Percentiles rank a stretch among this genome's conserved stretches.
phyloP scores from a whole-genome alignment of 1,140 invertebrate species.

The Listronotus bonariensis region DNA sequence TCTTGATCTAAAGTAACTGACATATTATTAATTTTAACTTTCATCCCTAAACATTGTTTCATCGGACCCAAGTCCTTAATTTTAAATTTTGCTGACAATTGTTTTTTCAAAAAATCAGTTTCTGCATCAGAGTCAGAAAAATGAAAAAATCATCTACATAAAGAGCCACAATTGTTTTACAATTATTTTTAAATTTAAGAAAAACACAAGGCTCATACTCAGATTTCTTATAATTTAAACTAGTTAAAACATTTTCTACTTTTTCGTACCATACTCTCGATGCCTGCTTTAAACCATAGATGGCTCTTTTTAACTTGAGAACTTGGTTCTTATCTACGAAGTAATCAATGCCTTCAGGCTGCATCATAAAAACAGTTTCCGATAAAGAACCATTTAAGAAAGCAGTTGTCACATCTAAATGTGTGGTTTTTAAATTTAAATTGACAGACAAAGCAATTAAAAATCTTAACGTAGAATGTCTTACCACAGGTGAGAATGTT shows the following conservation, averaged over 20 bases:
- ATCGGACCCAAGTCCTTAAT: constrained; percentile 44
- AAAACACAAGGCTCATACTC: constrained; percentile 51
- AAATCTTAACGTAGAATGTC: constrained; percentile 39
- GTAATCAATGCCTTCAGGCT: constrained; percentile 38
- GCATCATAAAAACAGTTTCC: constrained; percentile 52
- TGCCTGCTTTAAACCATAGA: constrained; percentile 53
- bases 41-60: constrained; percentile 46
- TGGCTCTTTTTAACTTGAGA: constrained; percentile 46
- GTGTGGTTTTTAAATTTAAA: constrained; percentile 40
- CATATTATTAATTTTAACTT: constrained; percentile 31
- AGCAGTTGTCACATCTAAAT: constrained; percentile 54
- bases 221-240: constrained; percentile 45
- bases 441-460: constrained; percentile 44
- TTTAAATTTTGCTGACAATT: constrained; percentile 38
- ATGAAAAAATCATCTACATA: constrained; percentile 26
- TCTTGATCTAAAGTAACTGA: no score
- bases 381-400: constrained; percentile 52
- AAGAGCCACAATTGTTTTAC: constrained; percentile 41
- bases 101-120: constrained; percentile 30
- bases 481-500: constrained; percentile 41
- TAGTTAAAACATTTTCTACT: constrained; percentile 40
- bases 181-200: constrained; percentile 33
- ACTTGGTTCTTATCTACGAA: constrained; percentile 45
- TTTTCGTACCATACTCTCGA: constrained; percentile 45
- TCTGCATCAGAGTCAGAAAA: constrained; percentile 26